Evolutionary conservation across 2,888 invertebrate species (phyloP).

Genomic region (Stenichneumon culpator): DNA sequence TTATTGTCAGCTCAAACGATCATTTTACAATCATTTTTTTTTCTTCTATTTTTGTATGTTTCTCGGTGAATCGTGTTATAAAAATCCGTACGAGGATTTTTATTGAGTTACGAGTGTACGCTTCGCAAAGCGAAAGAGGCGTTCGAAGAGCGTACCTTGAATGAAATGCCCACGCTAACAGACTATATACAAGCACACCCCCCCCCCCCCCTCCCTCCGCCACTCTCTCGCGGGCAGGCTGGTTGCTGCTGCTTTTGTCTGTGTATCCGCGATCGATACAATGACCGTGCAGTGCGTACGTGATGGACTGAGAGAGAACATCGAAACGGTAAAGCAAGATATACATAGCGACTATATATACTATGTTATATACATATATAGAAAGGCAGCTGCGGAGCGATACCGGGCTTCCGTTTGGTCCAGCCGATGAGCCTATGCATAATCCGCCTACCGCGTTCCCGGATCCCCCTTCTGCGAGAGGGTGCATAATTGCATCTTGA

Average conservation of each 20-base stretch:
- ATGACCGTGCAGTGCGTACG: slow-evolving; percentile 39
- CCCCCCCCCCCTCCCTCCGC: background rate
- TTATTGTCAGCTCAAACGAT: background rate
- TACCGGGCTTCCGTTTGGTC: slow-evolving; percentile 71
- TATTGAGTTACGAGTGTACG: slow-evolving; percentile 46
- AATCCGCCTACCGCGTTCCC: slow-evolving; percentile 77
- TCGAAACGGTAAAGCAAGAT: slow-evolving; percentile 9
- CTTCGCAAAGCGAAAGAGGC: slow-evolving; percentile 51
- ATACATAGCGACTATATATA: slow-evolving; percentile 14
- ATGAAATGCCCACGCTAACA: slow-evolving; percentile 44
- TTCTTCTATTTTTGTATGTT: background rate
- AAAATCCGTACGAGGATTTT: slow-evolving; percentile 24
- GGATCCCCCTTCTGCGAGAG: slow-evolving; percentile 70
- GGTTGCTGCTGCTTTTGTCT: slow-evolving; percentile 18
- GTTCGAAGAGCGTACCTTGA: slow-evolving; percentile 44
- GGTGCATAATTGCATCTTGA: slow-evolving; percentile 83
- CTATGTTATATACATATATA: slow-evolving; percentile 21
- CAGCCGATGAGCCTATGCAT: slow-evolving; percentile 77
- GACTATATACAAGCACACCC: slow-evolving; percentile 12
- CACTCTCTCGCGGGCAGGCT: background rate
- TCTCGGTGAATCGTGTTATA: slow-evolving; percentile 19
- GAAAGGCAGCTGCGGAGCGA: slow-evolving; percentile 62
- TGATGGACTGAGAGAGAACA: slow-evolving; percentile 41
- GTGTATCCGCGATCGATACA: slow-evolving; percentile 53
- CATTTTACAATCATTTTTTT: background rate